Conservation (phyloP, 35 echinoderm and acorn worm genomes). For the Heliocidaris erythrogramma region DNA sequence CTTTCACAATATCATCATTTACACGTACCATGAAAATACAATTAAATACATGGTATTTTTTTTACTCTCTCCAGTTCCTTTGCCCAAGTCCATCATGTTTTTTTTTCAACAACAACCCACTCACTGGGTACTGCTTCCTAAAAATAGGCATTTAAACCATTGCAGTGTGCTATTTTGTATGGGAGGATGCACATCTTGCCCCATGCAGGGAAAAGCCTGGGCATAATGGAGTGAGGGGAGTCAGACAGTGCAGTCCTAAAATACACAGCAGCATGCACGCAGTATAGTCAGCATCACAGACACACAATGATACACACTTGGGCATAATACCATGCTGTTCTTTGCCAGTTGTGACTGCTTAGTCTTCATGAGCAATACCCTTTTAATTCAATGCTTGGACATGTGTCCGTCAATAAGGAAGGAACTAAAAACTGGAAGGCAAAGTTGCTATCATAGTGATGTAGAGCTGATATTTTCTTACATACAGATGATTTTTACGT, state of each 20-base stretch:
- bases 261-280: background rate
- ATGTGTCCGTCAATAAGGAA: background rate
- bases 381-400: background rate
- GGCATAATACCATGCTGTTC: conserved; percentile 10
- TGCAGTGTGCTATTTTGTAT: background rate
- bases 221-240: background rate
- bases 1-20: background rate
- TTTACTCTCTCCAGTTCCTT: background rate
- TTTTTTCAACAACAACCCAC: background rate
- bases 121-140: background rate
- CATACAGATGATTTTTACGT: too few relatives aligned
- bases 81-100: conserved; percentile 8
- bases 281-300: background rate
- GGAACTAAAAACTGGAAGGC: background rate
- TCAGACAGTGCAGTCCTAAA: background rate
- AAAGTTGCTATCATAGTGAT: background rate
- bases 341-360: background rate
- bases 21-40: background rate
- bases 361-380: background rate
- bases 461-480: too few relatives aligned
- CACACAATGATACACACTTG: conserved; percentile 1
- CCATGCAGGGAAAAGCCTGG: background rate
- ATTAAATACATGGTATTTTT: background rate
- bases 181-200: background rate
- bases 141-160: conserved; percentile 11